Conservation (phyloP, 2,797 vertebrate genomes). For the Periophthalmus magnuspinnatus region DNA sequence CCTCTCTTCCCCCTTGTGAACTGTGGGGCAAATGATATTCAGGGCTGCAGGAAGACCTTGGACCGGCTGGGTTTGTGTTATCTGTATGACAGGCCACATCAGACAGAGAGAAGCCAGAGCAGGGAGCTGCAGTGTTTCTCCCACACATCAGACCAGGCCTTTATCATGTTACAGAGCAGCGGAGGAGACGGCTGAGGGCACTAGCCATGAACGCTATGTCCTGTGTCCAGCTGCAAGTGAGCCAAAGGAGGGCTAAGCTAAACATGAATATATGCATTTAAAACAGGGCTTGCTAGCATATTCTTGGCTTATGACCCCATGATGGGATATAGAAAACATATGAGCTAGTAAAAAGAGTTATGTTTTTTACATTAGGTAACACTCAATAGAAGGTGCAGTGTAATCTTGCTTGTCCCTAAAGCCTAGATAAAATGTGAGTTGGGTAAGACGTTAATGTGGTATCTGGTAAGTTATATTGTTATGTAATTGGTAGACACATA, state of each 20-base stretch:
- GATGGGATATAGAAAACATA: neutral
- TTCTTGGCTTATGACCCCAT: neutral
- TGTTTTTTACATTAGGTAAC: neutral
- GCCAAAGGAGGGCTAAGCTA: constrained; percentile 48
- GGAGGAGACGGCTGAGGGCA: constrained; percentile 46
- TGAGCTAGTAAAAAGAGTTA: neutral
- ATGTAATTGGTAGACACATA: neutral
- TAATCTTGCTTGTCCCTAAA: too few relatives aligned
- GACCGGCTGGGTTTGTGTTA: constrained; percentile 52
- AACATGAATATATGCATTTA: constrained; percentile 19
- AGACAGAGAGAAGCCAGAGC: constrained; percentile 71
- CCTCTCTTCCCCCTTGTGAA: constrained; percentile 62
- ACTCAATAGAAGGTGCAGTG: too few relatives aligned
- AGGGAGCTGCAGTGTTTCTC: constrained; percentile 67
- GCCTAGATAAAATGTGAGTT: neutral
- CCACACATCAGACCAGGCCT: constrained; percentile 64
- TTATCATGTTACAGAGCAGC: constrained; percentile 68
- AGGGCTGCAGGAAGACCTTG: constrained; percentile 69
- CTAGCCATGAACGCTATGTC: constrained; percentile 26
- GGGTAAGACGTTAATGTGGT: neutral
- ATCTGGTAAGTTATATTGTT: neutral
- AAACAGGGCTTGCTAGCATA: neutral
- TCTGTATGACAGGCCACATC: constrained; percentile 70
- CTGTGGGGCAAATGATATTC: constrained; percentile 61
- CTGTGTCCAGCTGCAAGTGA: constrained; percentile 39